phyloP scores from a whole-genome alignment of 2,113 vertebrate genomes.

The Fulica atra region DNA sequence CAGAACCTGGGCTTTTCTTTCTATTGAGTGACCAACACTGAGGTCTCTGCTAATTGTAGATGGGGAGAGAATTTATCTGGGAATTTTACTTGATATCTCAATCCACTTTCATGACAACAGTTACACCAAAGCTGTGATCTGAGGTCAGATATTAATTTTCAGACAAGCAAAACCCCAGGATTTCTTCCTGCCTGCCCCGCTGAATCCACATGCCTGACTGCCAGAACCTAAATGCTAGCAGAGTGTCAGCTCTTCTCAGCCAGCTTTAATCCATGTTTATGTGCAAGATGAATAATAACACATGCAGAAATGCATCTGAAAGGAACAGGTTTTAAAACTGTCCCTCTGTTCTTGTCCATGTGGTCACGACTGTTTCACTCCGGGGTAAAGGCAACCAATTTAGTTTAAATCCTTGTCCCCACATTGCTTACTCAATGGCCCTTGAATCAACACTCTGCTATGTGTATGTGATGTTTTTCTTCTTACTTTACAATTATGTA shows the following conservation, averaged over 20 bases:
- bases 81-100: background rate
- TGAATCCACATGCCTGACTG: rapidly evolving
- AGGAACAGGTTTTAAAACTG: background rate
- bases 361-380: rapidly evolving
- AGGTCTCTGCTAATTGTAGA: background rate
- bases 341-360: background rate
- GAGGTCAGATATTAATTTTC: background rate
- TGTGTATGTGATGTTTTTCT: background rate
- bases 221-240: background rate
- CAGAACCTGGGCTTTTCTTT: background rate
- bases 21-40: background rate
- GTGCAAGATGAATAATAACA: background rate
- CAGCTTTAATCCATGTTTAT: background rate
- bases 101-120: background rate
- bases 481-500: background rate
- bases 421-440: background rate
- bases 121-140: background rate
- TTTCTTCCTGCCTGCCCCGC: background rate
- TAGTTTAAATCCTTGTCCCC: background rate
- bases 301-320: background rate
- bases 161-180: background rate
- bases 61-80: background rate
- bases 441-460: background rate
- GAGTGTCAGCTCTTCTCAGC: background rate
- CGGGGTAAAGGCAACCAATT: background rate